A percentile compares a stretch with the other conserved stretches of the same genome.
Conservation (phyloP, 1,140 invertebrate species). For the Polypedilum vanderplanki region DNA sequence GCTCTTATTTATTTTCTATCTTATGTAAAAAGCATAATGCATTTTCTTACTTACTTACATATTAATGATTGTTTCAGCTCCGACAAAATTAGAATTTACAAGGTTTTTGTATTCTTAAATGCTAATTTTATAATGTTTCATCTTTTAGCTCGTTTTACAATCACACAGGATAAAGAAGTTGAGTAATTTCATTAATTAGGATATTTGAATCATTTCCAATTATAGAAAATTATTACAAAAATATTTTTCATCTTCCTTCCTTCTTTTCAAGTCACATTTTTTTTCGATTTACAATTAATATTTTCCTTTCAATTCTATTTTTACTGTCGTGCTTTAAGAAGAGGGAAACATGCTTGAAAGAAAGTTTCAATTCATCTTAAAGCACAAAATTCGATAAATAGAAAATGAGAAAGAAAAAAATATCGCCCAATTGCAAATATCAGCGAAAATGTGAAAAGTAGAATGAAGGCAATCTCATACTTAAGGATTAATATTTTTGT, state of each 20-base stretch:
- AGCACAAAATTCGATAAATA: neutral
- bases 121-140: no score
- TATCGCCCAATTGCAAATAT: neutral
- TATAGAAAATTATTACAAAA: no score
- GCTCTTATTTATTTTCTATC: no score
- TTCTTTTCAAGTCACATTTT: neutral
- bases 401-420: slow-evolving; percentile 2
- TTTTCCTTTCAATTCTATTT: neutral
- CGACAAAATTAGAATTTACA: slow-evolving; percentile 20
- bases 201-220: neutral
- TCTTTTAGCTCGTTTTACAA: slow-evolving; percentile 1
- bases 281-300: neutral
- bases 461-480: neutral
- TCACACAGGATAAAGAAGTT: neutral
- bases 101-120: neutral
- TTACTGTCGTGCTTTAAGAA: neutral
- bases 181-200: neutral
- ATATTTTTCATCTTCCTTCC: no score
- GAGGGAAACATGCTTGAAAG: neutral
- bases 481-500: neutral
- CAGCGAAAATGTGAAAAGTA: neutral
- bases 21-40: slow-evolving; percentile 20
- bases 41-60: neutral
- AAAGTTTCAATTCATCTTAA: no score
- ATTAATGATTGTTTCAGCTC: slow-evolving; percentile 27